Evolutionary conservation across 2,888 invertebrate species (phyloP).

Genomic region (Tiliacea aurago): DNA sequence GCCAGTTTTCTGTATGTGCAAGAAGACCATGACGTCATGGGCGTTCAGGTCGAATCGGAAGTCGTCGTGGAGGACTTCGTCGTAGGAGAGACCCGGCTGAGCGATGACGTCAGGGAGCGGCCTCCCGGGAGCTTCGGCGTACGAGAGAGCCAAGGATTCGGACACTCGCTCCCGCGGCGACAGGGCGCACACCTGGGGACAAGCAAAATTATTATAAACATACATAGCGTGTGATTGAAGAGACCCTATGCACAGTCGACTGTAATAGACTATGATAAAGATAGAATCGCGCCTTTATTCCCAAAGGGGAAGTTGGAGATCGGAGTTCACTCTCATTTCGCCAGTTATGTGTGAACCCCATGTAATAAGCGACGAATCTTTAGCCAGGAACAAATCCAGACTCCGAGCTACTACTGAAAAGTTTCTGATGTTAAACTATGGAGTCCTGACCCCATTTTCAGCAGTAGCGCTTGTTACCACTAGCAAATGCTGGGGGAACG

Average conservation of each 20-base stretch:
- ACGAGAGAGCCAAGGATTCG: conserved; percentile 87
- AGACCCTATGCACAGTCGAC: too few relatives aligned
- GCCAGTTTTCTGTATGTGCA: conserved; percentile 99
- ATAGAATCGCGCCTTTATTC: neutral
- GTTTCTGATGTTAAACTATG: neutral
- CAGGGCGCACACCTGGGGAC: conserved; percentile 93
- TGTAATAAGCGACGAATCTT: neutral
- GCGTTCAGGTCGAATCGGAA: conserved; percentile 97
- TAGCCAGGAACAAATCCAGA: neutral
- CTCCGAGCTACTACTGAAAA: neutral
- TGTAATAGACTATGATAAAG: neutral
- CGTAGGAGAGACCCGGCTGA: conserved; percentile 94
- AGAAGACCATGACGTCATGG: conserved; percentile 98
- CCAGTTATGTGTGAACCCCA: too few relatives aligned
- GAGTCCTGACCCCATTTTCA: neutral
- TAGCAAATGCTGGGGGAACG: neutral
- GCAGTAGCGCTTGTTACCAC: neutral
- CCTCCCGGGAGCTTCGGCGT: conserved; percentile 89
- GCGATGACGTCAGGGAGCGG: conserved; percentile 89
- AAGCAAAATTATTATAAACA: conserved; percentile 38
- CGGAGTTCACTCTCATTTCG: too few relatives aligned
- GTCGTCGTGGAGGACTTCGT: conserved; percentile 96
- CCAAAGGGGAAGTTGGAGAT: too few relatives aligned
- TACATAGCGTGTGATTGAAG: too few relatives aligned
- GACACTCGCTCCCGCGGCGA: conserved; percentile 92